Evolutionary conservation across 2,888 invertebrate species (phyloP).

Genomic region (Oxycera nigricornis): DNA sequence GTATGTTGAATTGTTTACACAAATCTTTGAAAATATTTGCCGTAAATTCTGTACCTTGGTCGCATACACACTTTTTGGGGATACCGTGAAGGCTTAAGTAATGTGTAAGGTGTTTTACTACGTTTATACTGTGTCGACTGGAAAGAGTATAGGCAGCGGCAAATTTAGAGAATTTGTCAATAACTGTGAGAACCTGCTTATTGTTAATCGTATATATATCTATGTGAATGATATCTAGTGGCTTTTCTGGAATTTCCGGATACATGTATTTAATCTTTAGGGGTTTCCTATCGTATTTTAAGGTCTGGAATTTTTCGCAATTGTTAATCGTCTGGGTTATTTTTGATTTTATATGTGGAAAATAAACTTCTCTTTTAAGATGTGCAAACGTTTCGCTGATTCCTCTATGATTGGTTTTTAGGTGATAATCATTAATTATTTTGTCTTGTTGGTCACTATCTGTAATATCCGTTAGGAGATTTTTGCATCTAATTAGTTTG

Average conservation of each 20-base stretch:
- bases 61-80: conserved; percentile 14
- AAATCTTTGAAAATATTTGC: not conserved
- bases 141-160: conserved; percentile 10
- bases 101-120: not conserved
- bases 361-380: not conserved
- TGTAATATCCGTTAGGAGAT: no score
- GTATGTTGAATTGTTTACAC: not conserved
- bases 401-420: conserved; percentile 3
- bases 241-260: no score
- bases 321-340: not conserved
- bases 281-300: not conserved
- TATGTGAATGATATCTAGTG: not conserved
- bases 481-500: no score
- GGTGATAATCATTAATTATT: no score
- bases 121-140: not conserved
- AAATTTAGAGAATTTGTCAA: conserved; percentile 38
- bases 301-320: no score
- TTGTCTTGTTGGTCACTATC: no score
- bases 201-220: conserved; percentile 1
- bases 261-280: no score
- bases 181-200: conserved; percentile 24
- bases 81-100: conserved; percentile 11
- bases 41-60: not conserved
- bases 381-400: not conserved
- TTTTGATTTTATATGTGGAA: not conserved